Conservation (phyloP, 2,797 vertebrate species). For the Orientallactaga sibirica region DNA sequence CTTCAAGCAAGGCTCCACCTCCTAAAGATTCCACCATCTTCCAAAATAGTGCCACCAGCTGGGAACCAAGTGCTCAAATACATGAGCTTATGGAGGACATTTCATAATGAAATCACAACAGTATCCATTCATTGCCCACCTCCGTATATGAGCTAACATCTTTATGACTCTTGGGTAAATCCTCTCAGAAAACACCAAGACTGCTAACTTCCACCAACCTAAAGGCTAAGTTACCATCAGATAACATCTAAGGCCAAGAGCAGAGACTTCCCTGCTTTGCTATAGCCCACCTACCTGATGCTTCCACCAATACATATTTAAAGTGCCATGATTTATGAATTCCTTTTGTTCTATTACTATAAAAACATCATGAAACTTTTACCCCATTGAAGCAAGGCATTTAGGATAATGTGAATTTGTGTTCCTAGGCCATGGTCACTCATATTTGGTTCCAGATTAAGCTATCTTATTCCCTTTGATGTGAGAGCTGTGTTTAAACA, state of each 20-base stretch:
- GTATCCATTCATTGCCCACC: neutral
- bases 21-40: too few species aligned
- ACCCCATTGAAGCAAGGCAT: neutral
- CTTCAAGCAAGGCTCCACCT: too few species aligned
- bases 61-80: too few species aligned
- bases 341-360: neutral
- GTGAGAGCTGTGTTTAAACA: too few species aligned
- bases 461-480: neutral
- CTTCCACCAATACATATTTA: neutral
- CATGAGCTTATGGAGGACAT: too few species aligned
- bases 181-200: neutral
- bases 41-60: too few species aligned
- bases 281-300: neutral
- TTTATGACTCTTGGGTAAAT: neutral
- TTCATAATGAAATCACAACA: neutral
- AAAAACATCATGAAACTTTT: neutral
- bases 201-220: neutral
- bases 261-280: neutral
- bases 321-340: neutral
- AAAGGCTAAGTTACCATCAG: neutral
- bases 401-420: neutral
- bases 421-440: neutral
- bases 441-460: neutral
- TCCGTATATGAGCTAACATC: neutral
- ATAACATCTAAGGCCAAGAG: neutral